A percentile compares a stretch with the other conserved stretches of the same genome.
Evolutionary conservation across 2,888 invertebrate species (phyloP).

Genomic region (Tetranychus piercei): DNA sequence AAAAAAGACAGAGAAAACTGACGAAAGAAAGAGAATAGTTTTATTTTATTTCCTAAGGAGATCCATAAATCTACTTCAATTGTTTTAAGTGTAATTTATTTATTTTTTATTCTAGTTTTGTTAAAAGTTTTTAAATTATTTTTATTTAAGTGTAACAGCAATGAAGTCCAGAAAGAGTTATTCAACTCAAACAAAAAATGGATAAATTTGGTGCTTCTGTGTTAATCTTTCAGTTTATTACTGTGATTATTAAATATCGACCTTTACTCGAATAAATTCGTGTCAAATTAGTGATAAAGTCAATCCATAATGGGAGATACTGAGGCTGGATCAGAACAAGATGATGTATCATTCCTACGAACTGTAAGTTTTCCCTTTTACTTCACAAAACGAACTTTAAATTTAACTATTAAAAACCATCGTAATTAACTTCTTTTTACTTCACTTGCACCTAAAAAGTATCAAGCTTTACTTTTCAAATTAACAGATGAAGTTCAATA

Average conservation of each 20-base stretch:
- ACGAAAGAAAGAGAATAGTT: too few relatives aligned
- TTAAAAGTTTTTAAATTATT: too few relatives aligned
- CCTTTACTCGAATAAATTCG: constrained; percentile 45
- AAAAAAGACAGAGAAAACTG: too few relatives aligned
- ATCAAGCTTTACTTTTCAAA: background rate
- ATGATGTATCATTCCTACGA: constrained; percentile 97
- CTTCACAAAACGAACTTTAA: background rate
- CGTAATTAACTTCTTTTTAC: background rate
- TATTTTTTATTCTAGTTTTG: too few relatives aligned
- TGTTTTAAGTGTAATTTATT: too few relatives aligned
- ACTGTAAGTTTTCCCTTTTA: constrained; percentile 54
- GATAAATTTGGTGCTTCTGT: too few relatives aligned
- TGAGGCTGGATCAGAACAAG: constrained; percentile 91
- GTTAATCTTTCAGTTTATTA: too few relatives aligned
- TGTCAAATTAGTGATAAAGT: background rate
- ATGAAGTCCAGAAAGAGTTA: too few relatives aligned
- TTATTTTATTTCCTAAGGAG: too few relatives aligned
- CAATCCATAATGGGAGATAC: constrained; percentile 8
- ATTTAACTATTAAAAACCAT: background rate
- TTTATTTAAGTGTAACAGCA: too few relatives aligned
- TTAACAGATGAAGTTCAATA: background rate
- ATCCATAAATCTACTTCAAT: too few relatives aligned
- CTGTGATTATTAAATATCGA: constrained; percentile 31
- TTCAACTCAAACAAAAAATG: too few relatives aligned
- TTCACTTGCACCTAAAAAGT: background rate